Evolutionary conservation across 2,888 invertebrate species (phyloP).

Genomic region (Cerastis rubricosa): DNA sequence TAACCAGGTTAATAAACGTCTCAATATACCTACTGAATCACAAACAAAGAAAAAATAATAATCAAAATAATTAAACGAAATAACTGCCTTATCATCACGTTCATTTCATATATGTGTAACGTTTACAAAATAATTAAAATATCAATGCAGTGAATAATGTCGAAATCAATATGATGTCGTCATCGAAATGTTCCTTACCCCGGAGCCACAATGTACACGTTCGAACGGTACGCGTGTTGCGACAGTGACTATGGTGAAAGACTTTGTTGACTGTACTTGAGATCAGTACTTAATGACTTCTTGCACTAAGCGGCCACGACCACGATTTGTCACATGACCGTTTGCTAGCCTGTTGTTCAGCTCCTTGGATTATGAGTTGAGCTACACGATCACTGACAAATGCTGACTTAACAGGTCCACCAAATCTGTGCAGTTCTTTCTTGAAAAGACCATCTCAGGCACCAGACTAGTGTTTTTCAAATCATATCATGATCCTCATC

Average conservation of each 20-base stretch:
- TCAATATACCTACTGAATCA: background rate
- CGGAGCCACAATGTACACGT: background rate
- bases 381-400: too few species aligned
- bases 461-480: too few species aligned
- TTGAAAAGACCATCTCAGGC: too few species aligned
- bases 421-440: too few species aligned
- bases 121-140: background rate
- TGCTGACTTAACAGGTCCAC: too few species aligned
- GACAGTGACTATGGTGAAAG: background rate
- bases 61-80: background rate
- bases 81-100: conserved; percentile 34
- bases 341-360: background rate
- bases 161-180: background rate
- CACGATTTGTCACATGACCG: background rate
- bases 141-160: conserved; percentile 2
- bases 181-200: background rate
- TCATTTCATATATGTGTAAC: background rate
- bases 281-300: background rate
- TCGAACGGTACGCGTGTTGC: background rate
- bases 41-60: background rate
- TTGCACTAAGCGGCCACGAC: background rate
- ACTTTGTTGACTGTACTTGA: too few species aligned
- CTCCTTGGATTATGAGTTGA: too few species aligned
- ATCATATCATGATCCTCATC: too few species aligned
- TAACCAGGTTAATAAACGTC: background rate